phyloP scores from a whole-genome alignment of 2,888 invertebrate genomes.

The Acanthosepion pharaonis region DNA sequence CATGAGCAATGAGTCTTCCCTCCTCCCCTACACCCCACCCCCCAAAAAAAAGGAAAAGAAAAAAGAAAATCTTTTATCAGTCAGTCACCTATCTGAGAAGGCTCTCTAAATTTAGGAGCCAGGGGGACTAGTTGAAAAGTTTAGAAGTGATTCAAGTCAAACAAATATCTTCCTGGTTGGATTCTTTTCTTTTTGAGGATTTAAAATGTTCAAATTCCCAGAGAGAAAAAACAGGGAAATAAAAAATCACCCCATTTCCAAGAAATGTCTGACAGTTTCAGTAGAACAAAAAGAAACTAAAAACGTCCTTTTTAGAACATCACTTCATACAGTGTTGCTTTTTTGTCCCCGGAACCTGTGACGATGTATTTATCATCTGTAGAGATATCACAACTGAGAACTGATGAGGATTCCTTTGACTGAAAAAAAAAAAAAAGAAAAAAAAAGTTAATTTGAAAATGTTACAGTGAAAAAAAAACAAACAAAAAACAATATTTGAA shows the following conservation, averaged over 20 bases:
- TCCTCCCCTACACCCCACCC: too few relatives aligned
- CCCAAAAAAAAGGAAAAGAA: too few relatives aligned
- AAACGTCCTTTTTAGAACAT: constrained; percentile 70
- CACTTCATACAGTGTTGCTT: constrained; percentile 96
- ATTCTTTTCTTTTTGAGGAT: background rate
- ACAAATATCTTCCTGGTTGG: background rate
- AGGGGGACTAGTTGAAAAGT: background rate
- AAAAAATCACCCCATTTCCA: background rate
- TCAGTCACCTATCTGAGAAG: background rate
- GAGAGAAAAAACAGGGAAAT: background rate
- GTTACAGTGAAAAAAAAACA: background rate
- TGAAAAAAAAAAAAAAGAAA: constrained; percentile 63
- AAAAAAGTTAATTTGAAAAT: background rate
- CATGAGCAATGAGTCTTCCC: background rate
- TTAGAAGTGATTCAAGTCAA: background rate
- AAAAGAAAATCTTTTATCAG: background rate
- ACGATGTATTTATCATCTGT: constrained; percentile 96
- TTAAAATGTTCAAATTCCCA: background rate
- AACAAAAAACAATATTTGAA: background rate
- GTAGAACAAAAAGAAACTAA: background rate
- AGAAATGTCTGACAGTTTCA: background rate
- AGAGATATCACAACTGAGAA: constrained; percentile 96
- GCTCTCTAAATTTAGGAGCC: background rate
- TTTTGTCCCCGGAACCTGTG: constrained; percentile 96
- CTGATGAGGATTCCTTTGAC: constrained; percentile 93